phyloP scores from a whole-genome alignment of 30 jellyfish, hydroid and myxozoan genomes.

The Nemopilema nomurai region DNA sequence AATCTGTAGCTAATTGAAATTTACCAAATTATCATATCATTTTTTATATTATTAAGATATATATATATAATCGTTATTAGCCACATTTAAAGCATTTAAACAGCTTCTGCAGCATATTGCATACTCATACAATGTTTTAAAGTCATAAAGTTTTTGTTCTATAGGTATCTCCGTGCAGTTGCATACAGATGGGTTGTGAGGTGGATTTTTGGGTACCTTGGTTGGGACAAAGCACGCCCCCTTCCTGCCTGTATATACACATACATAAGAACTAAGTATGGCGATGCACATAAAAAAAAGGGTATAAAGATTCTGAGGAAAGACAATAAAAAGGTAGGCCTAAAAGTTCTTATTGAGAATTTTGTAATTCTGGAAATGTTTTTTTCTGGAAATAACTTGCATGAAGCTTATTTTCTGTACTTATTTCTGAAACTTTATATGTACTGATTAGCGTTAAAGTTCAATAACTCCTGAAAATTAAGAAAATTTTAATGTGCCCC shows the following conservation, averaged over 20 bases:
- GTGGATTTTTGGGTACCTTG: constrained; percentile 42
- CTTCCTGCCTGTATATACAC: constrained; percentile 12
- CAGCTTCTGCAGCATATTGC: no score
- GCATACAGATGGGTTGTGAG: constrained; percentile 38
- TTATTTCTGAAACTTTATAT: background rate
- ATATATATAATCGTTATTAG: no score
- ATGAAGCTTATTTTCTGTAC: background rate
- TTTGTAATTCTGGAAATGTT: background rate
- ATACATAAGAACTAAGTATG: background rate
- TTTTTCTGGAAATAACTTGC: background rate
- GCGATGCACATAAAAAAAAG: background rate
- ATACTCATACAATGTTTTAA: no score
- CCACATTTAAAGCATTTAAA: no score
- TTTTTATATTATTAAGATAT: no score
- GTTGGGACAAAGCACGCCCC: constrained; percentile 16
- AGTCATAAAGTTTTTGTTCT: background rate
- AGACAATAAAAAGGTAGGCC: background rate
- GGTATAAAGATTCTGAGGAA: constrained; percentile 12
- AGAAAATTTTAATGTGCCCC: background rate
- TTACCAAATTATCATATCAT: no score
- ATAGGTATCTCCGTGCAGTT: constrained; percentile 6
- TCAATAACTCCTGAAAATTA: background rate
- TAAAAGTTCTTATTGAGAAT: background rate
- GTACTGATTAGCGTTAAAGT: background rate
- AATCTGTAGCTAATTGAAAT: no score